Evolutionary conservation across 1,140 invertebrate species (phyloP), one percentile per base, ranked within the genome.

Genomic region (Saccostrea glomerata): DNA sequence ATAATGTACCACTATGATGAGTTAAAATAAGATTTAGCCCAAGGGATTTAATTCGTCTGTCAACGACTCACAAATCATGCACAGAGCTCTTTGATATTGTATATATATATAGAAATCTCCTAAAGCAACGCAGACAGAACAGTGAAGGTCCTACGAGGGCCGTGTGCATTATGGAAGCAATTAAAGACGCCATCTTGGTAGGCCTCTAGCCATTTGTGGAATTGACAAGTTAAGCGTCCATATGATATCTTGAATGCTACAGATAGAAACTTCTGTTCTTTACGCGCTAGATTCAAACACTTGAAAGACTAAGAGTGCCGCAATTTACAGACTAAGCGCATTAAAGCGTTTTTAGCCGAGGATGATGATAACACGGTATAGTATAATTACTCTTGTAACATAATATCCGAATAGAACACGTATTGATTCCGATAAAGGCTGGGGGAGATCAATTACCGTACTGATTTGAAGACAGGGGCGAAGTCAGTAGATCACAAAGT

Each of bases 321-420:
- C 30, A 77, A 77, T 77, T 36, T 77, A 77, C 70, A 77, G 70
- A 77, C 70, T 36, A 36, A 77, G 30, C 23, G 70, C 70, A 77
- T 77, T 77, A 77, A 77, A 77, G 30, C 70, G 25, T 77, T 77
- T 30, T 77, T 30, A 77, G 36, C 70, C 30, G 23, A 30, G 70
- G 25, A 77, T 30, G 70, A 77, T 77, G 70, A 77, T 77, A 77
- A 25, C 70, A 36, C 70, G 15, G 70, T 12, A 77, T 30, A 36
- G 30, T 15, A 30, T 77, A 77, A 77, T 77, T 77, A 77, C 70
- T 30, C 70, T 15, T 15, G 70, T 36, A 77, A 77, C 25, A 77
- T 77, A 77, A 77, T 30, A 30, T 77, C 30, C 12, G 70, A 77
- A 77, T 36, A 40, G 70, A 77, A 77, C 70, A 77, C 12, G 70